Evolutionary conservation across 1,140 invertebrate species (phyloP), one percentile per base, ranked within the genome.

Genomic region (Ditylenchus dipsaci): DNA sequence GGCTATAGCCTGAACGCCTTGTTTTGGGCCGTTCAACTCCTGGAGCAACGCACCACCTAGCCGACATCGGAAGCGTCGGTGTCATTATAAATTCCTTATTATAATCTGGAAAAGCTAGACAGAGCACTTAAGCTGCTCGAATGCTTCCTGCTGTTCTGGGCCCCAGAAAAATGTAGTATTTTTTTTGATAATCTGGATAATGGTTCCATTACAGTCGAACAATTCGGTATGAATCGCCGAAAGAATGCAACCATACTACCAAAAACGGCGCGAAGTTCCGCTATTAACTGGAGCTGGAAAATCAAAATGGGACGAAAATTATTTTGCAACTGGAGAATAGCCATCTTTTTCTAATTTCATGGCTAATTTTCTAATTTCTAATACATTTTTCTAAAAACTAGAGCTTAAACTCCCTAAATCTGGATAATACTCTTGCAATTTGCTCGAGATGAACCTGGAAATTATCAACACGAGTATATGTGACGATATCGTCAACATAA

Each of bases 221-320:
- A 71, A 17, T 38, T 33, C 1, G 29, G 19, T 7, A 71, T 43
- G 27, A 53, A 57, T 33, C 43, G 27, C 15, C 69, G 33, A 33
- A 45, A 71, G 26, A 70, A 71, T 8, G 15, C 9, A 3, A 17
- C 21, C 15, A 79, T 66, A 29, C 80, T 77, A n/a, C 1, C 83
- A 33, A 63, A 84, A 84, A 15, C 58, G 23, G 63, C 1, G 84
- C 33, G 62, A 84, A 84, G 15, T 53, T 26, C 63, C 72, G 38
- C 0, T 84, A 43, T 45, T 80, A 59, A 26, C 73, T 19, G 83
- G 82, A n/a, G 15, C 23, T 21, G 49, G 49, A 53, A 53, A 21
- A 8, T 53, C 23, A 19, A 26, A 7, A 7, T 7, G 67, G 7
- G 73, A 70, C 47, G 76, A 59, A 19, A 75, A 69, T 53, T 83